Evolutionary conservation across 2,888 invertebrate genomes (phyloP).

Genomic region (Abrostola tripartita): DNA sequence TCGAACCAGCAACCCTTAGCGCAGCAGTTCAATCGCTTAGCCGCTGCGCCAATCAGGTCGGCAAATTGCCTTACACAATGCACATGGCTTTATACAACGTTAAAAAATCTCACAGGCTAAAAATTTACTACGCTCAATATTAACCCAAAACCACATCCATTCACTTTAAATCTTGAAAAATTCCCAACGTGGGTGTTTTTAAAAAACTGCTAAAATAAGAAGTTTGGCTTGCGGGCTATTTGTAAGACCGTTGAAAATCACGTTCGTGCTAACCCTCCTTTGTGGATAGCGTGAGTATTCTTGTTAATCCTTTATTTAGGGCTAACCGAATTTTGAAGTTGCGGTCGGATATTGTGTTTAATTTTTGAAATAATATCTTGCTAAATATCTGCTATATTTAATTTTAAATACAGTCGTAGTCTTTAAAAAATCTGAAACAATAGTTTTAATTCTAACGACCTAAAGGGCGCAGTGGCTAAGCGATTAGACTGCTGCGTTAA

Average conservation of each 20-base stretch:
- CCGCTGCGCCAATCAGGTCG: no score
- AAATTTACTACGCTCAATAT: slow-evolving; percentile 22
- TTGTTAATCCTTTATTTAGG: slow-evolving; percentile 7
- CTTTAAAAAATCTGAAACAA: no score
- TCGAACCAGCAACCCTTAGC: no score
- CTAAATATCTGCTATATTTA: no score
- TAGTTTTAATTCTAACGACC: no score
- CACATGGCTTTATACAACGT: no score
- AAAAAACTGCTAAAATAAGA: slow-evolving; percentile 29
- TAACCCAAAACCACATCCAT: slow-evolving; percentile 41
- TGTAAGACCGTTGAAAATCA: slow-evolving; percentile 57
- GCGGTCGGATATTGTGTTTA: not conserved
- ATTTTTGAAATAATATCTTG: no score
- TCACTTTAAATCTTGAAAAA: slow-evolving; percentile 27
- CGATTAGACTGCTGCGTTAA: no score
- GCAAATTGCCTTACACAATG: no score
- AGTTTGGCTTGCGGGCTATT: slow-evolving; percentile 33
- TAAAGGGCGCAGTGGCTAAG: no score
- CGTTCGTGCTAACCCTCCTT: slow-evolving; percentile 29
- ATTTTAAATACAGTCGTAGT: no score
- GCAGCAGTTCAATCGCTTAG: no score
- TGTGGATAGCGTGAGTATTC: slow-evolving; percentile 40
- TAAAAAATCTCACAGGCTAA: not conserved
- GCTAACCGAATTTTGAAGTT: slow-evolving; percentile 9
- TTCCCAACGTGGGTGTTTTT: slow-evolving; percentile 43